A percentile compares a stretch with the other conserved stretches of the same genome.
Conservation (phyloP, 2,888 invertebrate genomes). For the Arctia plantaginis region DNA sequence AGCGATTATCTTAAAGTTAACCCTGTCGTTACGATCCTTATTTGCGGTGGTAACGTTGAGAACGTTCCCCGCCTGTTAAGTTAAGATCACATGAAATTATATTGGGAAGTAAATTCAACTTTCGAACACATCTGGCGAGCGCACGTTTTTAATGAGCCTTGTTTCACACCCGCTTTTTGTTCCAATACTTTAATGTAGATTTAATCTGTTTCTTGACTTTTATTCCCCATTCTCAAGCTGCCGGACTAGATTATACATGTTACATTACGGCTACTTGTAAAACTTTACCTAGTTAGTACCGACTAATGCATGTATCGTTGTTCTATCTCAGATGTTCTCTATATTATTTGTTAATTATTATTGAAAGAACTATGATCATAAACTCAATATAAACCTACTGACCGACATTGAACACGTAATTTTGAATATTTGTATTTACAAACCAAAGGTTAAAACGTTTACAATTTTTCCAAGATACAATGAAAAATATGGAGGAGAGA, state of each 20-base stretch:
- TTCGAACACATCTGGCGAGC: slow-evolving; percentile 40
- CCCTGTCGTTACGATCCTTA: slow-evolving; percentile 79
- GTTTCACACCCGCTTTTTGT: slow-evolving; percentile 29
- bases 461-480: not conserved
- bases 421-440: not conserved
- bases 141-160: slow-evolving; percentile 26
- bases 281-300: not conserved
- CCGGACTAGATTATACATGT: not conserved
- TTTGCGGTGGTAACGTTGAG: slow-evolving; percentile 72
- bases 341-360: not conserved
- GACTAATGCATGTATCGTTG: not conserved
- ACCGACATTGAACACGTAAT: not conserved
- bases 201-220: not conserved
- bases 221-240: not conserved
- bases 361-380: no score
- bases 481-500: not conserved
- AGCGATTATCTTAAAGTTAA: slow-evolving; percentile 82
- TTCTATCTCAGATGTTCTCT: not conserved
- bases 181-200: slow-evolving; percentile 2
- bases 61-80: slow-evolving; percentile 56
- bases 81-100: slow-evolving; percentile 55
- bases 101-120: slow-evolving; percentile 43
- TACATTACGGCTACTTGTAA: not conserved
- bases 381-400: not conserved
- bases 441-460: not conserved